Percentiles rank a stretch among this genome's conserved stretches.
These are phyloP conservation scores for Anastrepha obliqua DNA, from an alignment of 1,140 invertebrate species.

Conservation along the genomic window DNA sequence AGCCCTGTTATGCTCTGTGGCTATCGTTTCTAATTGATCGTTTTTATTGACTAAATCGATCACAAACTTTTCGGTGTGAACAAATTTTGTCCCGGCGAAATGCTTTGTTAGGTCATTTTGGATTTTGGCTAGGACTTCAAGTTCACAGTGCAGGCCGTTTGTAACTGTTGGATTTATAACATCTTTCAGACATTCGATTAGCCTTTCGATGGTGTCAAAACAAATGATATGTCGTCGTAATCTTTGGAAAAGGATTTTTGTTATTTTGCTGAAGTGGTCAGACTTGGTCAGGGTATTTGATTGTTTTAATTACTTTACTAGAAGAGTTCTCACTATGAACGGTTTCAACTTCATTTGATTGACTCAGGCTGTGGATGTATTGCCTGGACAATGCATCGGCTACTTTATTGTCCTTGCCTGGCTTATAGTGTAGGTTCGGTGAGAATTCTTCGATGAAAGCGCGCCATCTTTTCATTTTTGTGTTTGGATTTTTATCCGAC, in stretches of 20 bases:
- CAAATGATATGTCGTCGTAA: too few species aligned
- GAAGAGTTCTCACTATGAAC: neutral
- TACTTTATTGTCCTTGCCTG: slow-evolving; percentile 58
- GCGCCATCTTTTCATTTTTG: slow-evolving; percentile 49
- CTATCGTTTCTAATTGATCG: slow-evolving; percentile 20
- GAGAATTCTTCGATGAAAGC: neutral
- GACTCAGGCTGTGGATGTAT: slow-evolving; percentile 15
- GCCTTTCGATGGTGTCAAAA: too few species aligned
- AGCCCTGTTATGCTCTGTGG: slow-evolving; percentile 35
- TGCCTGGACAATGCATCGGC: slow-evolving; percentile 61
- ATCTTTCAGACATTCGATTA: too few species aligned
- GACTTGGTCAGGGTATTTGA: too few species aligned
- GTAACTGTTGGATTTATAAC: neutral
- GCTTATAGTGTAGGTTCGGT: too few species aligned
- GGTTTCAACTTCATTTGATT: too few species aligned
- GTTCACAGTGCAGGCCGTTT: slow-evolving; percentile 34
- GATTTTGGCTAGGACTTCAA: slow-evolving; percentile 1
- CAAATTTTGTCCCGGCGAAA: neutral
- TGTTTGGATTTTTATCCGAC: too few species aligned
- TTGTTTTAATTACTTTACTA: slow-evolving; percentile 18
- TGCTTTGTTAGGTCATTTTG: neutral
- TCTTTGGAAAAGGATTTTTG: neutral
- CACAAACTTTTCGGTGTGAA: too few species aligned
- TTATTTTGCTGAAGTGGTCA: neutral
- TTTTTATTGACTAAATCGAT: too few species aligned